Conservation (phyloP, 2,113 vertebrate genomes). For the Asarcornis scutulata region DNA sequence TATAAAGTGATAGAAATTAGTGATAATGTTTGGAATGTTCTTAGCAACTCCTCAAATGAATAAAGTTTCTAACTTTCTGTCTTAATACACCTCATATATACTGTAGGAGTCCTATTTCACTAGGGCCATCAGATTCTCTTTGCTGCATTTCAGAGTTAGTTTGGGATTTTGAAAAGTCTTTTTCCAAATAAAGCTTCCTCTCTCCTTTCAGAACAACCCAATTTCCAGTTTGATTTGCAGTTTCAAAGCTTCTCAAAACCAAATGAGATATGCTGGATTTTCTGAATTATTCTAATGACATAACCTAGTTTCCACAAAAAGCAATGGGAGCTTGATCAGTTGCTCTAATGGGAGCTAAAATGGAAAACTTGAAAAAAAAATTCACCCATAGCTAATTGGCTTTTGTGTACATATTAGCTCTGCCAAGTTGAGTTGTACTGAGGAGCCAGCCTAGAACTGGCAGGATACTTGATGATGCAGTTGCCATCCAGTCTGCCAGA, state of each 20-base stretch:
- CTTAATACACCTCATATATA: neutral
- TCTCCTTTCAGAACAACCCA: neutral
- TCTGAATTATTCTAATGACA: neutral
- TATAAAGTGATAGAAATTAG: neutral
- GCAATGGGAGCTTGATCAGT: neutral
- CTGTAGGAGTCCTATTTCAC: neutral
- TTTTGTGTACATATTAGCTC: neutral
- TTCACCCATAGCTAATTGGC: neutral
- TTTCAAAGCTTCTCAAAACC: neutral
- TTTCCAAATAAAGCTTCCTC: neutral
- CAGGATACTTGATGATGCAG: neutral
- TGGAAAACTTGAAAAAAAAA: neutral
- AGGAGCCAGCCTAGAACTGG: neutral
- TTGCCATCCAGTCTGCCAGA: neutral
- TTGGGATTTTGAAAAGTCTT: neutral
- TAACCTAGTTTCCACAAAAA: neutral
- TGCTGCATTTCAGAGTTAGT: neutral
- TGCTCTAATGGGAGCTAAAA: neutral
- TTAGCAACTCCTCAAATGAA: neutral
- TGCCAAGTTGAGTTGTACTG: neutral
- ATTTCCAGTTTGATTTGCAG: neutral
- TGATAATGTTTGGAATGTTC: neutral
- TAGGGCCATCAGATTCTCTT: neutral
- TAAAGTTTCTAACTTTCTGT: neutral
- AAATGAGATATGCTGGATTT: neutral